These are phyloP conservation scores for Temnothorax nylanderi DNA, from an alignment of 1,140 invertebrate genomes.

Conservation along the genomic window DNA sequence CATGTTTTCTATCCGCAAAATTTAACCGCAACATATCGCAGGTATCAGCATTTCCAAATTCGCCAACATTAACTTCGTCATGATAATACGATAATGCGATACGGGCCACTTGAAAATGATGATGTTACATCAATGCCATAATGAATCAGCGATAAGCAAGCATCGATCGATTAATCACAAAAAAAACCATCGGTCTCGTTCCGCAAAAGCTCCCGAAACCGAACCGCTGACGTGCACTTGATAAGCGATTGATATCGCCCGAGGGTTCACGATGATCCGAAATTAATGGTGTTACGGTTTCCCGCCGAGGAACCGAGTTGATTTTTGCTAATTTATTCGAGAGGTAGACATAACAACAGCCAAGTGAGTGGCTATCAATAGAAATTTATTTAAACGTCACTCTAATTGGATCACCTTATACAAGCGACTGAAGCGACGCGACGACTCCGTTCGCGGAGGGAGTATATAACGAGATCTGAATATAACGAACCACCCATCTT, in stretches of 20 bases:
- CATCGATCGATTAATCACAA: conserved; percentile 54
- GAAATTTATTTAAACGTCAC: conserved; percentile 58
- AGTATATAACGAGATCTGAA: conserved; percentile 26
- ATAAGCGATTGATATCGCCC: conserved; percentile 36
- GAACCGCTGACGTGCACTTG: conserved; percentile 8
- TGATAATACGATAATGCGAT: conserved; percentile 51
- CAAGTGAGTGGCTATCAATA: conserved; percentile 34
- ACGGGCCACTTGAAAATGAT: conserved; percentile 54
- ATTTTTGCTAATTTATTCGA: conserved; percentile 54
- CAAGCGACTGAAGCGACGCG: not conserved
- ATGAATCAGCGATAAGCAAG: conserved; percentile 46
- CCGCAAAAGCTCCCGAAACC: conserved; percentile 36
- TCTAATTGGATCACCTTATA: conserved; percentile 46
- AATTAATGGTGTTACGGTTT: conserved; percentile 47
- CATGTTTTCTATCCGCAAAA: conserved; percentile 48
- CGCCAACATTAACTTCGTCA: conserved; percentile 47
- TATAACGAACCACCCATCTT: conserved; percentile 38
- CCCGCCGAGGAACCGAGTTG: not conserved
- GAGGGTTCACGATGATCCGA: not conserved
- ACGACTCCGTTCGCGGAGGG: not conserved
- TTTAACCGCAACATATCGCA: conserved; percentile 32
- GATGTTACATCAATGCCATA: conserved; percentile 36
- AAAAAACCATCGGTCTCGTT: conserved; percentile 36
- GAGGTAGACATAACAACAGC: not conserved
- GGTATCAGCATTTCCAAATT: conserved; percentile 45